Evolutionary conservation across 2,797 vertebrate genomes (phyloP), one percentile per base, ranked within the genome.

Genomic region (Neosilurus hyrtlii): DNA sequence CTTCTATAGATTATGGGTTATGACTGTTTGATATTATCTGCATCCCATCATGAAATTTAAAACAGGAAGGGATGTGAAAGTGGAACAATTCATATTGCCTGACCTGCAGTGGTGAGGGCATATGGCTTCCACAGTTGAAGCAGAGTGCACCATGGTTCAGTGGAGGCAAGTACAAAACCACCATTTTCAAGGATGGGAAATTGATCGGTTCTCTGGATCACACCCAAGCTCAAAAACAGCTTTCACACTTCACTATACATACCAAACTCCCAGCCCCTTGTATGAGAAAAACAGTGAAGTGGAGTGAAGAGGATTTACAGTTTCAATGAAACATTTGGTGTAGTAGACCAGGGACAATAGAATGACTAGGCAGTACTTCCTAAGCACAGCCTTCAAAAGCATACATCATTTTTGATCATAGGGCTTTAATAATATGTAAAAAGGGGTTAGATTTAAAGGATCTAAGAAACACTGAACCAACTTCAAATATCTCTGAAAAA

Each of bases 301-400:
- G 81, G 73, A 30, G 61, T 78, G 51, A 83, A 83, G 79, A 88
- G 85, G 81, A 70, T 74, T 66, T 57, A 61, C 22, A n/a, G 63
- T 82, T 83, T 79, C 26, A 62, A 83, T 70, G 67, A 84, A 80
- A 30, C 63, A 56, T 82, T 86, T 83, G 26, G 35, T 79, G 57
- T 35, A 56, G n/a, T 79, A 30, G 63, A 61, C 30, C 52, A 57
- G 15, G 43, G 22, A 26, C 15, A 65, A 9, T 3, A 43, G 11
- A 43, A 52, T 74, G 20, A 74, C 35, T 57, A 57, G 35, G 72
- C 26, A 74, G 72, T 30, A 56, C 12, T 74, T 35, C 9, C 4
- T 57, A 20, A 74, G 26, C 4, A 7, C 16, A 20, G 9, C 26
- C 18, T 6, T 30, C 9, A 56, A 57, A 57, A 12, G 9, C 72